phyloP scores from a whole-genome alignment of 2,888 invertebrate genomes.

The Kuschelorhynchus macadamiae region DNA sequence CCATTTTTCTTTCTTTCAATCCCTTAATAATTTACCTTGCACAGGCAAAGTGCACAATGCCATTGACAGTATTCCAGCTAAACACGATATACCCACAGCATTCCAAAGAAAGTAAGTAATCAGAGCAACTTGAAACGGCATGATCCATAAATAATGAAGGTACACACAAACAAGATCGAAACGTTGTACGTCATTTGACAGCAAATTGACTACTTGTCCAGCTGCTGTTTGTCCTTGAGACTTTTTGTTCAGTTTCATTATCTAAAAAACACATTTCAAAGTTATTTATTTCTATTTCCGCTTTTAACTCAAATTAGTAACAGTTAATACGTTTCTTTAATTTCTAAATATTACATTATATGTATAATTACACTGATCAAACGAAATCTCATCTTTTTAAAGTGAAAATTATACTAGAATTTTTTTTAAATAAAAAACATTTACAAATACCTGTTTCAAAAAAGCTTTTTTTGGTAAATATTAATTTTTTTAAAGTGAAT shows the following conservation, averaged over 20 bases:
- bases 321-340: no score
- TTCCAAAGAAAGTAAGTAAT: constrained; percentile 74
- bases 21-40: constrained; percentile 68
- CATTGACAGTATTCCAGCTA: constrained; percentile 75
- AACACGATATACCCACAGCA: constrained; percentile 70
- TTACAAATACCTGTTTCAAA: no score
- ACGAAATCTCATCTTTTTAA: no score
- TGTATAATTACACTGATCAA: no score
- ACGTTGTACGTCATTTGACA: constrained; percentile 88
- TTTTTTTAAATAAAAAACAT: no score
- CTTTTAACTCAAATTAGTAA: no score
- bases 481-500: no score
- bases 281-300: no score
- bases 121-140: constrained; percentile 80
- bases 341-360: no score
- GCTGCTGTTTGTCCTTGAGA: constrained; percentile 86
- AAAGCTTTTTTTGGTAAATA: no score
- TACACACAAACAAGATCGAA: constrained; percentile 81
- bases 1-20: no score
- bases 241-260: constrained; percentile 72
- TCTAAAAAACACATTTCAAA: not conserved
- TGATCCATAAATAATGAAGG: constrained; percentile 84
- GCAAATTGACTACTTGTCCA: constrained; percentile 85
- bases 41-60: constrained; percentile 69
- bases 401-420: no score